Conservation (phyloP, 2,888 invertebrate species). For the Cerceris ruficornis region DNA sequence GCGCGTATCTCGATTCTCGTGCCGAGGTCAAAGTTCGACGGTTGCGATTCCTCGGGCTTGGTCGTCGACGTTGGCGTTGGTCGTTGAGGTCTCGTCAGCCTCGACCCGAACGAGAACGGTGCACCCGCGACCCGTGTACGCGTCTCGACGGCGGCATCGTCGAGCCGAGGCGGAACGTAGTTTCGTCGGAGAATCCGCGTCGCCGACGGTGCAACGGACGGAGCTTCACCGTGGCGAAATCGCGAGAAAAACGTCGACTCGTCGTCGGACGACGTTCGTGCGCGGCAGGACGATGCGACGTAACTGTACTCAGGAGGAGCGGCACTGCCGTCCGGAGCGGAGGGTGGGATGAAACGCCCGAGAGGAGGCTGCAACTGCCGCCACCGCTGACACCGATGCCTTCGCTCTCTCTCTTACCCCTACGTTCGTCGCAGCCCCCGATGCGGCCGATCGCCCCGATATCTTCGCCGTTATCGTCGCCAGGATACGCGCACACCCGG, state of each 20-base stretch:
- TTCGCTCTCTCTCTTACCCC: conserved; percentile 12
- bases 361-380: conserved; percentile 27
- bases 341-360: conserved; percentile 48
- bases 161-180: too few relatives aligned
- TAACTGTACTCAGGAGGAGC: conserved; percentile 67
- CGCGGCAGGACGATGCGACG: conserved; percentile 64
- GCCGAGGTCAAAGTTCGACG: too few relatives aligned
- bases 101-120: too few relatives aligned
- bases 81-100: too few relatives aligned
- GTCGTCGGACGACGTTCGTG: conserved; percentile 57
- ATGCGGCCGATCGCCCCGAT: conserved; percentile 21
- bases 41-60: too few relatives aligned
- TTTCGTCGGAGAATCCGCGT: too few relatives aligned
- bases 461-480: conserved; percentile 23
- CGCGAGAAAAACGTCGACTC: not conserved
- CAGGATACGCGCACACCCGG: conserved; percentile 60
- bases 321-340: conserved; percentile 48
- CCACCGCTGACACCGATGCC: not conserved
- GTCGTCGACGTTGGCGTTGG: too few relatives aligned
- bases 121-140: too few relatives aligned
- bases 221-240: too few relatives aligned
- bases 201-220: too few relatives aligned
- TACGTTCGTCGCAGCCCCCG: conserved; percentile 16
- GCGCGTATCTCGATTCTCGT: too few relatives aligned
- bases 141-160: too few relatives aligned